Percentiles rank a stretch among this genome's conserved stretches.
phyloP scores from a whole-genome alignment of 2,113 vertebrate species.

The Salminus brasiliensis region DNA sequence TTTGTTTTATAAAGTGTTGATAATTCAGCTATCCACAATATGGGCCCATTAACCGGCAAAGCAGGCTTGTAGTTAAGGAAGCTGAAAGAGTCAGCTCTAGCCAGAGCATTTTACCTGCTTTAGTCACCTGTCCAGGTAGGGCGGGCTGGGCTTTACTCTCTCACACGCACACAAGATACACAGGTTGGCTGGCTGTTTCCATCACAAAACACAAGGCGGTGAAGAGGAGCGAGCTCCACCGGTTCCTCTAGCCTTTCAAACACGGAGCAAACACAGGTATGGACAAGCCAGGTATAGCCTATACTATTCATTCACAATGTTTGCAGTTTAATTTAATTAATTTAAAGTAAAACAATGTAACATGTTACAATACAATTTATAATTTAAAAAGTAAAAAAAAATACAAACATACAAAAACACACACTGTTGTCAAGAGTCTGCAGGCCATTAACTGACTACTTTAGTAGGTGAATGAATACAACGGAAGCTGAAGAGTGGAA shows the following conservation, averaged over 20 bases:
- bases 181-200: slow-evolving; percentile 33
- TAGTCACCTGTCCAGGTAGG: not conserved
- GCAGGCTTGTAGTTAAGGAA: not conserved
- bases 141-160: not conserved
- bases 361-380: too few relatives aligned
- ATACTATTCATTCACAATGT: not conserved
- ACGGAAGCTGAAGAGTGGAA: too few relatives aligned
- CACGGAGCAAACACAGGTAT: slow-evolving; percentile 18
- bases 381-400: too few relatives aligned
- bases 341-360: not conserved
- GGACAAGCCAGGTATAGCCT: not conserved
- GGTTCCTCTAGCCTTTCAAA: slow-evolving; percentile 2
- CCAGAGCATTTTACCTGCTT: not conserved
- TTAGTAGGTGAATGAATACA: too few relatives aligned
- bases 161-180: not conserved
- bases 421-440: too few relatives aligned
- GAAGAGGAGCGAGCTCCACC: slow-evolving; percentile 3
- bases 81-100: not conserved
- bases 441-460: too few relatives aligned
- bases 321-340: not conserved
- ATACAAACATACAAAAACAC: too few relatives aligned
- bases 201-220: slow-evolving; percentile 24
- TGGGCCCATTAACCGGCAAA: too few relatives aligned
- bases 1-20: too few relatives aligned
- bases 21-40: too few relatives aligned